These are phyloP conservation scores for Hyppa rectilinea DNA, from an alignment of 2,888 invertebrate genomes.

Conservation along the genomic window DNA sequence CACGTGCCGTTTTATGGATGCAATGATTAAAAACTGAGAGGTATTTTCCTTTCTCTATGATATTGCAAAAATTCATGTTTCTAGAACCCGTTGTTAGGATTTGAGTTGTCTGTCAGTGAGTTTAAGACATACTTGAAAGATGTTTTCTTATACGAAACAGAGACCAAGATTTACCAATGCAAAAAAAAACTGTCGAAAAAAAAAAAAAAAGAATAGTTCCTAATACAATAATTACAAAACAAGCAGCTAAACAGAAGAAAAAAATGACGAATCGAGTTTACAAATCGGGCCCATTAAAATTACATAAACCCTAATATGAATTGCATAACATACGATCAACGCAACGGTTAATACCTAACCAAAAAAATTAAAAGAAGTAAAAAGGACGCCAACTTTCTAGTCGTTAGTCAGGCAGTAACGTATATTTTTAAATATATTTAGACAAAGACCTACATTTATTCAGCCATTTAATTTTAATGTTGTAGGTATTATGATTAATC, in stretches of 20 bases:
- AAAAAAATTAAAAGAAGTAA: conserved; percentile 17
- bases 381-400: conserved; percentile 57
- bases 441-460: conserved; percentile 35
- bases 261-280: conserved; percentile 40
- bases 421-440: conserved; percentile 42
- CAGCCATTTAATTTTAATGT: neutral
- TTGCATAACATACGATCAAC: conserved; percentile 43
- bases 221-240: conserved; percentile 47
- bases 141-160: neutral
- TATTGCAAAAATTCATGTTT: neutral
- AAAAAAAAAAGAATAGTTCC: conserved; percentile 13
- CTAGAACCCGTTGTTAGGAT: neutral
- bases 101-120: neutral
- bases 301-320: conserved; percentile 50
- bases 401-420: conserved; percentile 30
- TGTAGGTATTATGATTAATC: conserved; percentile 27
- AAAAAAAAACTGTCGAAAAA: conserved; percentile 1
- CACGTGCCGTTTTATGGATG: neutral
- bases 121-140: neutral
- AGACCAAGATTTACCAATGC: neutral
- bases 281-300: conserved; percentile 45
- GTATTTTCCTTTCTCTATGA: neutral
- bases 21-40: neutral
- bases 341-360: conserved; percentile 21
- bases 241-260: conserved; percentile 28